phyloP scores from a whole-genome alignment of 2,888 invertebrate genomes.

The Psylliodes chrysocephalus region DNA sequence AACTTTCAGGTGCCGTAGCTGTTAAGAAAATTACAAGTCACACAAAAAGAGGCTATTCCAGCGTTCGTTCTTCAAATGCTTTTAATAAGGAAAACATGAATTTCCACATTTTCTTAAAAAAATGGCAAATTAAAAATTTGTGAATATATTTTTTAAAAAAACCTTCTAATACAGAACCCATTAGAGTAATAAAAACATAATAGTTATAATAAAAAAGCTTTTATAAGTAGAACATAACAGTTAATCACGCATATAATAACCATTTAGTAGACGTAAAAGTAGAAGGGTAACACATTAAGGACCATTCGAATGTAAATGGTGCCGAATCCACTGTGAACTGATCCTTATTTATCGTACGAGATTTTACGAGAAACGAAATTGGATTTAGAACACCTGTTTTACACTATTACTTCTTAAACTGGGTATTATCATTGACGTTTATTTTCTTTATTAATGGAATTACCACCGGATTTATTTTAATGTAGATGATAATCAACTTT shows the following conservation, averaged over 20 bases:
- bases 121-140: too few species aligned
- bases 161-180: too few species aligned
- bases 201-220: neutral
- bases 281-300: constrained; percentile 18
- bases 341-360: constrained; percentile 16
- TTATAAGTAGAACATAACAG: constrained; percentile 2
- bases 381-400: constrained; percentile 21
- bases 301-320: constrained; percentile 16
- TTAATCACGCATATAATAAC: constrained; percentile 13
- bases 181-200: too few species aligned
- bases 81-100: too few species aligned
- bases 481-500: too few species aligned
- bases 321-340: neutral
- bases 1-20: too few species aligned
- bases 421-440: constrained; percentile 3
- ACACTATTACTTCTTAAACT: constrained; percentile 4
- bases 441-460: constrained; percentile 14
- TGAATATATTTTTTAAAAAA: too few species aligned
- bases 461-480: neutral
- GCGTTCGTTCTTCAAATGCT: too few species aligned
- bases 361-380: constrained; percentile 11
- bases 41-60: too few species aligned
- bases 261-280: constrained; percentile 13
- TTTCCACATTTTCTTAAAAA: too few species aligned
- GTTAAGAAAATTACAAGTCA: too few species aligned